These are phyloP conservation scores for Sus cebifrons DNA, from an alignment of 2,797 vertebrate genomes.

Conservation along the genomic window DNA sequence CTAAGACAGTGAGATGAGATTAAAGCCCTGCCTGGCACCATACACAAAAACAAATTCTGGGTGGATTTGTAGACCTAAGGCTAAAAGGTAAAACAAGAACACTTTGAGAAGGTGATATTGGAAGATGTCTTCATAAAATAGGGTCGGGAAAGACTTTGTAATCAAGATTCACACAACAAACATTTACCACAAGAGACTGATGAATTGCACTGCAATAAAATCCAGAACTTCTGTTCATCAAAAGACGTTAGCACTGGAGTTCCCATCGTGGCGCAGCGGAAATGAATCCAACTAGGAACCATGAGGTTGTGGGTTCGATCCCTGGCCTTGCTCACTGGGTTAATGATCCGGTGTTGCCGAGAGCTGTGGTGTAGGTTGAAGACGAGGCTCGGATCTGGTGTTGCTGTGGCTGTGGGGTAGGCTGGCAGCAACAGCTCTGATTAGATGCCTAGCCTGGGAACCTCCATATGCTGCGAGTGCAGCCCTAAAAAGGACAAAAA, in stretches of 20 bases:
- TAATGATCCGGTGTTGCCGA: no score
- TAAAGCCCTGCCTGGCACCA: slow-evolving; percentile 31
- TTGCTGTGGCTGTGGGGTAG: no score
- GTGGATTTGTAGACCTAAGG: background rate
- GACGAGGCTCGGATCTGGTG: no score
- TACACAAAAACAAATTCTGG: background rate
- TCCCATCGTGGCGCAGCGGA: no score
- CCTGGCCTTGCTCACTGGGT: no score
- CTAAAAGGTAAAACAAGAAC: slow-evolving; percentile 17
- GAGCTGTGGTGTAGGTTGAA: no score
- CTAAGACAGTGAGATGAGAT: slow-evolving; percentile 45
- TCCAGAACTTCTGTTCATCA: slow-evolving; percentile 35
- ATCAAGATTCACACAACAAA: background rate
- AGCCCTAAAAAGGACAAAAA: no score
- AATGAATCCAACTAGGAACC: no score
- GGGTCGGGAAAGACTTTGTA: slow-evolving; percentile 10
- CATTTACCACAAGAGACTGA: background rate
- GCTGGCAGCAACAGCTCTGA: no score
- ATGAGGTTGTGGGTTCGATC: no score
- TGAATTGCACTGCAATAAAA: background rate
- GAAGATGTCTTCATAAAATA: background rate
- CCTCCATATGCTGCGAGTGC: no score
- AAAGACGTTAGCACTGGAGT: background rate
- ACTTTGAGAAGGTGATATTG: background rate
- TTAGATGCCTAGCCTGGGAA: no score